Evolutionary conservation across 2,797 vertebrate species (phyloP), one percentile per base, ranked within the genome.

Genomic region (Picus viridis): DNA sequence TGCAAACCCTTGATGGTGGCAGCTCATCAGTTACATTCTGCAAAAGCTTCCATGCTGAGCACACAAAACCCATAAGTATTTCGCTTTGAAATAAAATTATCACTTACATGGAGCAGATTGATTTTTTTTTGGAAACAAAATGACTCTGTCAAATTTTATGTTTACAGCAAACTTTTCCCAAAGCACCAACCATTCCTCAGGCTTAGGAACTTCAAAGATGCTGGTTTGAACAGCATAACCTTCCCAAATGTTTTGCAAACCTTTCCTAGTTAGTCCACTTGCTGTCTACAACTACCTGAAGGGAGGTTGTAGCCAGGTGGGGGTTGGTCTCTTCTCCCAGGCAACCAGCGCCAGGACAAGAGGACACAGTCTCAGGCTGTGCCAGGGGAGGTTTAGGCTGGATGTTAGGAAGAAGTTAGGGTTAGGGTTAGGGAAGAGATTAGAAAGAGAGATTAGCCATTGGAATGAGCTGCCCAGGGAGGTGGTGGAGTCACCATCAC

Each of bases 51-150:
- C 39, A 12, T 58, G 56, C 7, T 74, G 83, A 91, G 83, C 32
- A 49, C 1, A 51, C 4, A 49, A 95, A 96, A 94, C 88, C 83
- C 45, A 3, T 70, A 93, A 78, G 26, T 85, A 88, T 74, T 70
- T 95, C 68, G 85, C 7, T 5, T 29, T 72, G 65, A 81, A 83
- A 14, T 30, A 82, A 93, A 92, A 69, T 67, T 68, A 71, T 62
- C 64, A 23, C 70, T 95, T 29, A 26, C 14, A 3, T 23, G 15
- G 24, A 70, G 16, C 29, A 89, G 65, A 67, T 24, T 36, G 61
- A 73, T 68, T 86, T 94, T 90, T 90, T 20, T 68, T 84, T 94
- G 89, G 18, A 86, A 89, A 83, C 7, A 89, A 88, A 64, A 85
- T 26, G 0, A 70, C 47, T 75, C 36, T 90, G 75, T 87, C 61